Conservation (phyloP, 2,797 vertebrate genomes). For the Tokudaia tokunoshimensis region DNA sequence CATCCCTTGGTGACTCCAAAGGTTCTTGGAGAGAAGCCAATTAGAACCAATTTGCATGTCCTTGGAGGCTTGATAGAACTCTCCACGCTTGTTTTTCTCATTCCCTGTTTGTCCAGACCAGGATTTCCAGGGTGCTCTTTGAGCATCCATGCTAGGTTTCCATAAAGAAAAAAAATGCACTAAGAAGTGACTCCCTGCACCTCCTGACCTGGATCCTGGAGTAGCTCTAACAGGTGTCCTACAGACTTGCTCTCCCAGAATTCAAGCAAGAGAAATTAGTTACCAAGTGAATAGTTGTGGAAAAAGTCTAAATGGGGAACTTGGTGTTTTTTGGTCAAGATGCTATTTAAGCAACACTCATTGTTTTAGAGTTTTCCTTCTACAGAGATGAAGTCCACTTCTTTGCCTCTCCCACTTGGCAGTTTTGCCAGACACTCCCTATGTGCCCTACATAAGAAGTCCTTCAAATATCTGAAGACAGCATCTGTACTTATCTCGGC, state of each 20-base stretch:
- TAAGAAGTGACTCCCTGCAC: constrained; percentile 56
- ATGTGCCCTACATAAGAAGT: constrained; percentile 21
- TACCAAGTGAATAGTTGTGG: constrained; percentile 3
- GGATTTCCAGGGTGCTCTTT: constrained; percentile 66
- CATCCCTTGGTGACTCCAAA: constrained; percentile 56
- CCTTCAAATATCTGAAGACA: constrained; percentile 39
- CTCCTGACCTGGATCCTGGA: constrained; percentile 34
- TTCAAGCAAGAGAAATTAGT: constrained; percentile 54
- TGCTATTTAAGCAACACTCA: constrained; percentile 11
- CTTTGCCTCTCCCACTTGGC: background rate
- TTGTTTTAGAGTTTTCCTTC: background rate
- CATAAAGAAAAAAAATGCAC: constrained; percentile 22
- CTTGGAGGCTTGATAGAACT: constrained; percentile 73
- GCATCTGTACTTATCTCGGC: background rate
- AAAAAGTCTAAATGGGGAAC: background rate
- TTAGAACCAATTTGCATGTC: constrained; percentile 68
- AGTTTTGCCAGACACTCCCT: constrained; percentile 27
- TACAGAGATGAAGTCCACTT: background rate
- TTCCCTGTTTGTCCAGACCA: constrained; percentile 64
- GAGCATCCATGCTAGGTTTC: constrained; percentile 43
- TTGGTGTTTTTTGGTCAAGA: background rate
- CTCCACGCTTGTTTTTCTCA: constrained; percentile 74
- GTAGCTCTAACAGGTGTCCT: constrained; percentile 26
- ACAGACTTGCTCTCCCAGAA: constrained; percentile 17
- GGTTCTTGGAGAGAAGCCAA: constrained; percentile 65